phyloP scores from a whole-genome alignment of 1,140 invertebrate species.

The Temnothorax curvispinosus region DNA sequence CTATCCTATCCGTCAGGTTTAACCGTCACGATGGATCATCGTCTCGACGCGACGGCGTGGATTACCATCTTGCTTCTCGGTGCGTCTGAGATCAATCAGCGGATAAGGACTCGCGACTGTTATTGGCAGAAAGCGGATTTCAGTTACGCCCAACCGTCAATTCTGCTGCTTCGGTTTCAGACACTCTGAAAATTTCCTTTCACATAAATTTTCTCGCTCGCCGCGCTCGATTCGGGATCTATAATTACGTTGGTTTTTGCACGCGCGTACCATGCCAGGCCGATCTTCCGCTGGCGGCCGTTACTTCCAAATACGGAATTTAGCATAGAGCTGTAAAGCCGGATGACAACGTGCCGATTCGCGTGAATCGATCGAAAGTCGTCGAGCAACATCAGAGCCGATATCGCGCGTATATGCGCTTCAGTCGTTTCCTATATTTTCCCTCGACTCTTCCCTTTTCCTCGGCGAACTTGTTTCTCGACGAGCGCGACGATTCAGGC shows the following conservation, averaged over 20 bases:
- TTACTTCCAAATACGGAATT: constrained; percentile 3
- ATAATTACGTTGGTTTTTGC: constrained; percentile 15
- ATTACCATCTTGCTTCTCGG: constrained; percentile 20
- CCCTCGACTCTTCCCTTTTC: constrained; percentile 9
- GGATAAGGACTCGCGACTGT: background rate
- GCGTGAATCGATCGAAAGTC: constrained; percentile 24
- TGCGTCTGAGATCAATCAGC: constrained; percentile 34
- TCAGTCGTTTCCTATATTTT: constrained; percentile 29
- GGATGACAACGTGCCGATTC: background rate
- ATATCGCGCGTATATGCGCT: background rate
- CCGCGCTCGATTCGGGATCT: background rate
- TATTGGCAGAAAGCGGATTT: constrained; percentile 19
- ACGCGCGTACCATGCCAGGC: background rate
- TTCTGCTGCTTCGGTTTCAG: background rate
- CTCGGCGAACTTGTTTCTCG: constrained; percentile 41
- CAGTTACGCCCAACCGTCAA: constrained; percentile 44
- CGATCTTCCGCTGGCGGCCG: background rate
- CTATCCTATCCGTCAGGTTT: constrained; percentile 35
- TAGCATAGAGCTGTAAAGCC: constrained; percentile 3
- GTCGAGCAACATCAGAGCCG: background rate
- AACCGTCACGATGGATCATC: constrained; percentile 16
- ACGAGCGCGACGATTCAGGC: constrained; percentile 20
- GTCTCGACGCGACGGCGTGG: background rate
- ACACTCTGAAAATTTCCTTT: constrained; percentile 20
- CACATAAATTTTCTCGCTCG: background rate